A percentile compares a stretch with the other conserved stretches of the same genome.
Evolutionary conservation across 2,113 vertebrate species (phyloP).

Genomic region (Himantopus leucocephalus): DNA sequence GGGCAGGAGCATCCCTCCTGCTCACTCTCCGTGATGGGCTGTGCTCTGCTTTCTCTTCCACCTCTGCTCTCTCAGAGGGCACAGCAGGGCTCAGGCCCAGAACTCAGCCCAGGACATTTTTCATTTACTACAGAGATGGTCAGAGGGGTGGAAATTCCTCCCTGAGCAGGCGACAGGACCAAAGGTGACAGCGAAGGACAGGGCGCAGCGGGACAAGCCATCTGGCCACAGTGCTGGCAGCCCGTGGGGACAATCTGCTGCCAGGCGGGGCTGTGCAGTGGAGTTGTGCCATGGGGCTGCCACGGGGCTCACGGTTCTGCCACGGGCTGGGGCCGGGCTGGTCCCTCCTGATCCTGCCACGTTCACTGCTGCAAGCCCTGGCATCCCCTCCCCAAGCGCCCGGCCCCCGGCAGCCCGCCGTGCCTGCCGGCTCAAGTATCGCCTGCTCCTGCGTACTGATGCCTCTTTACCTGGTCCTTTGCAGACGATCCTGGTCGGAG

Average conservation of each 20-base stretch:
- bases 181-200: not conserved
- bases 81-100: not conserved
- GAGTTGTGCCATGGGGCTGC: not conserved
- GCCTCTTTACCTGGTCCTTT: conserved; percentile 41
- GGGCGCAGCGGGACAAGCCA: fast-evolving
- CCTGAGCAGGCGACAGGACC: not conserved
- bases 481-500: conserved; percentile 90
- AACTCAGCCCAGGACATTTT: not conserved
- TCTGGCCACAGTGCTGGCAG: fast-evolving
- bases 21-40: fast-evolving
- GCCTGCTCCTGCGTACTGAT: fast-evolving
- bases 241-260: not conserved
- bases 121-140: not conserved
- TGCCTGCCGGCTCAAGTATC: not conserved
- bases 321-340: not conserved
- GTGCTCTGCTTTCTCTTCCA: not conserved
- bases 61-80: not conserved
- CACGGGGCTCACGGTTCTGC: fast-evolving
- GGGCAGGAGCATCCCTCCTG: not conserved
- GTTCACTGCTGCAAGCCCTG: not conserved
- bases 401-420: fast-evolving
- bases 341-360: not conserved
- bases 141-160: not conserved
- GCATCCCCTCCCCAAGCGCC: not conserved
- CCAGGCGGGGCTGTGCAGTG: not conserved